Evolutionary conservation across 2,888 invertebrate genomes (phyloP).

Genomic region (Neuroscelio doddi): DNA sequence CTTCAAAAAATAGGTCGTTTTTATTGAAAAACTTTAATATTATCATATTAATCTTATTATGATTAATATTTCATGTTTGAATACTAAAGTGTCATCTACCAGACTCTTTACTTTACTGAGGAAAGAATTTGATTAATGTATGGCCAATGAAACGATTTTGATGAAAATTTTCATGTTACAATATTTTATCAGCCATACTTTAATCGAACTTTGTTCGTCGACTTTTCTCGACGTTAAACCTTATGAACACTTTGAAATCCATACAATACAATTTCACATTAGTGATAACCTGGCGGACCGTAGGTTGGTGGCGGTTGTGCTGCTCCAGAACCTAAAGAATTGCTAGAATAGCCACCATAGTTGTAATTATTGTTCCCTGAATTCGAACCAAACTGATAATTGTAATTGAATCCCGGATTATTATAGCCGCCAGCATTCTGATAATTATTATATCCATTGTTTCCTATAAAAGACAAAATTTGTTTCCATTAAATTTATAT

Average conservation of each 20-base stretch:
- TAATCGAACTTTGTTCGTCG: slow-evolving; percentile 17
- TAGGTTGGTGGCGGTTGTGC: slow-evolving; percentile 62
- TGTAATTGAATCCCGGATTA: slow-evolving; percentile 53
- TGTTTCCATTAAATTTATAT: too few species aligned
- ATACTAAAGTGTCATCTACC: too few species aligned
- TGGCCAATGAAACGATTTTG: not conserved
- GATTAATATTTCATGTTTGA: too few species aligned
- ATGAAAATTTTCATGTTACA: too few species aligned
- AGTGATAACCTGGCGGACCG: slow-evolving; percentile 59
- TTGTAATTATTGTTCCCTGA: slow-evolving; percentile 58
- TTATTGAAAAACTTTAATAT: too few species aligned
- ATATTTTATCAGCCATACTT: slow-evolving; percentile 24
- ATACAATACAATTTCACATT: slow-evolving; percentile 4
- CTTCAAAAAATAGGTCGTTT: too few species aligned
- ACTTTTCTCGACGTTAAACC: not conserved
- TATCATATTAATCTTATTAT: too few species aligned
- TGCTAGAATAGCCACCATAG: slow-evolving; percentile 53
- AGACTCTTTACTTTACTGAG: too few species aligned
- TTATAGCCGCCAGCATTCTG: slow-evolving; percentile 49
- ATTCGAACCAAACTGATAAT: slow-evolving; percentile 61
- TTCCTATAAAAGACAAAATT: slow-evolving; percentile 51
- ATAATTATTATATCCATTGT: slow-evolving; percentile 58
- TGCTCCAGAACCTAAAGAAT: slow-evolving; percentile 54
- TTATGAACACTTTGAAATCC: not conserved
- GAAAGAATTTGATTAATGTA: not conserved